Conservation (phyloP, 2,113 vertebrate species). For the Zapus hudsonius region DNA sequence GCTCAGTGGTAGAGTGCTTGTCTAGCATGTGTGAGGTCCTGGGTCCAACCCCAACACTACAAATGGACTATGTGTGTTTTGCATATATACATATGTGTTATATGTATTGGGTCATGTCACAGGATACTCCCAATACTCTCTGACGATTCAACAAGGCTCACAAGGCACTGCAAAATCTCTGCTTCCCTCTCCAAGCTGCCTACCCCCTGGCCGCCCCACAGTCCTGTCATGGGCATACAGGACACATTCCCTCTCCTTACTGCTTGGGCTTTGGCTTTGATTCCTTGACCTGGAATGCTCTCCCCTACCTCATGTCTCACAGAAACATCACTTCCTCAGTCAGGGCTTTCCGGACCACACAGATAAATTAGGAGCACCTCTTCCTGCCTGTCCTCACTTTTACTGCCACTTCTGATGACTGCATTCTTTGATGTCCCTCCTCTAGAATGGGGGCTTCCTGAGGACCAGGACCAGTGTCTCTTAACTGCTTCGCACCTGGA, state of each 20-base stretch:
- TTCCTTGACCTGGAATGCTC: neutral
- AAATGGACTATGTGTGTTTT: no score
- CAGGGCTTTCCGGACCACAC: neutral
- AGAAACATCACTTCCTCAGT: neutral
- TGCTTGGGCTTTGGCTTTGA: neutral
- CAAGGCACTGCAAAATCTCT: neutral
- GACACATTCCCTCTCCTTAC: neutral
- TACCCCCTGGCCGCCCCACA: no score
- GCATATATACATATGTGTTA: no score
- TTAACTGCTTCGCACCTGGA: neutral
- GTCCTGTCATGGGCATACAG: neutral
- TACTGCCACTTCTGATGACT: neutral
- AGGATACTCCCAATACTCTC: neutral
- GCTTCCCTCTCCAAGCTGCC: neutral
- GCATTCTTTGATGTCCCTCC: neutral
- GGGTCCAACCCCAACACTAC: neutral
- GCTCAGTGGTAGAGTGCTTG: neutral
- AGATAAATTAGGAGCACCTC: neutral
- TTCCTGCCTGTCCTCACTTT: neutral
- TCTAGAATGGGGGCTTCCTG: neutral
- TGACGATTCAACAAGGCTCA: neutral
- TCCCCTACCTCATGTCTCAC: neutral
- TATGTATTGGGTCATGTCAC: neutral
- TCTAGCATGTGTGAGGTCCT: neutral
- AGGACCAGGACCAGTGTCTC: neutral